These are phyloP conservation scores for Agrotis clavis DNA, from an alignment of 2,888 invertebrate species.

Conservation along the genomic window DNA sequence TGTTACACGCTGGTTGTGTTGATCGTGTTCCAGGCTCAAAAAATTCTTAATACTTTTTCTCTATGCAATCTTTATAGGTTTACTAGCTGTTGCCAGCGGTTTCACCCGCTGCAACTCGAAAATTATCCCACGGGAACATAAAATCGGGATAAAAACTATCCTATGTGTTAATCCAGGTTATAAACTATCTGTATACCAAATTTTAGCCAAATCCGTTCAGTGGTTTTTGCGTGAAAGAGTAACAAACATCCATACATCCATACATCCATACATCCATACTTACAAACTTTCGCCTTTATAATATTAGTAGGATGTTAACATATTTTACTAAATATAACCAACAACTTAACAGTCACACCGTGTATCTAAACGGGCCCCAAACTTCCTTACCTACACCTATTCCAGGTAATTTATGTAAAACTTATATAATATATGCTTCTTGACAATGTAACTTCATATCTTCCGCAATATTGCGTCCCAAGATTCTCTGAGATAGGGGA, in stretches of 20 bases:
- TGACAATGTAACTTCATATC: slow-evolving; percentile 66
- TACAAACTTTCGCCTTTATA: no score
- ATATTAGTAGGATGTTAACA: no score
- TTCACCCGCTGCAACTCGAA: no score
- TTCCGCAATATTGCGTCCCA: slow-evolving; percentile 60
- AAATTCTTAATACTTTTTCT: background rate
- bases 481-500: slow-evolving; percentile 67
- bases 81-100: no score
- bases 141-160: no score
- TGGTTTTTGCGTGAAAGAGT: no score
- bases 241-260: no score
- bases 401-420: slow-evolving; percentile 62
- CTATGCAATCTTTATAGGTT: background rate
- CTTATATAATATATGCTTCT: slow-evolving; percentile 59
- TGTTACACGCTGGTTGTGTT: background rate
- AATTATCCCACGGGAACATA: no score
- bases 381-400: slow-evolving; percentile 24
- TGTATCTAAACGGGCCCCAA: slow-evolving; percentile 27
- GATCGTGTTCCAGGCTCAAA: background rate
- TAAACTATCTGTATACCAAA: no score
- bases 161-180: no score
- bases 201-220: no score
- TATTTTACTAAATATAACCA: background rate
- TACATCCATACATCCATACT: no score
- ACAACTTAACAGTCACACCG: background rate